Evolutionary conservation across 2,888 invertebrate genomes (phyloP), one percentile per base, ranked within the genome.

Genomic region (Oscheius sp.): DNA sequence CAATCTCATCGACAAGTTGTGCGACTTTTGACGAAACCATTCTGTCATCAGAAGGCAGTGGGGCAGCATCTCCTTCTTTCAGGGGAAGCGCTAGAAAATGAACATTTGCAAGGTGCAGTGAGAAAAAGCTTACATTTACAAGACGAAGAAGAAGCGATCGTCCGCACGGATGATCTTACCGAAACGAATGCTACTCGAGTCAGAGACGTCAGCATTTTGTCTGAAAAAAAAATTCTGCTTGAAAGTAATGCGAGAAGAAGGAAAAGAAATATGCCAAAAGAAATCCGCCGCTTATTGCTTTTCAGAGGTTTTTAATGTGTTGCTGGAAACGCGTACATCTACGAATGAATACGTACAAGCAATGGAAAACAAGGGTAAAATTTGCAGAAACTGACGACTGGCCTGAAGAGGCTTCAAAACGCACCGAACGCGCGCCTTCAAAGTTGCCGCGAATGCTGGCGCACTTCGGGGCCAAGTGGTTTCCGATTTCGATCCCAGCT

Each of bases 1-100:
- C 86, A 70, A 88, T 88, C 75, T 87, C 85, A n/a, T 88, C 86
- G 37, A 88, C 88, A 7, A 88, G 76, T 11, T 77, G 35, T 42
- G 84, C 73, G n/a, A 88, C 80, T 70, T 79, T 81, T 13, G 86
- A 72, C 35, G 86, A 85, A 53, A 88, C 70, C 7, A 70, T 51
- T 57, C 85, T 78, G 50, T 86, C 86, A 9, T 84, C 80, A 29
- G 78, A 75, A 3, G 84, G 84, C 51, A 82, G 71, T 29, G 79
- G 48, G 32, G 81, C 79, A 33, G 81, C 73, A 42, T 75, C 71
- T 51, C 82, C 84, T 59, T 83, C 84, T 32, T 68, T 77, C 29
- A 84, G 62, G n/a, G 84, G 82, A 9, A 83, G 79, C 60, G 78
- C 84, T 82, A 50, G 65, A 76, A 73, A 21, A 21, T 21, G 21